Conservation (phyloP, 2,888 invertebrate genomes). For the Mesoligia furuncula region DNA sequence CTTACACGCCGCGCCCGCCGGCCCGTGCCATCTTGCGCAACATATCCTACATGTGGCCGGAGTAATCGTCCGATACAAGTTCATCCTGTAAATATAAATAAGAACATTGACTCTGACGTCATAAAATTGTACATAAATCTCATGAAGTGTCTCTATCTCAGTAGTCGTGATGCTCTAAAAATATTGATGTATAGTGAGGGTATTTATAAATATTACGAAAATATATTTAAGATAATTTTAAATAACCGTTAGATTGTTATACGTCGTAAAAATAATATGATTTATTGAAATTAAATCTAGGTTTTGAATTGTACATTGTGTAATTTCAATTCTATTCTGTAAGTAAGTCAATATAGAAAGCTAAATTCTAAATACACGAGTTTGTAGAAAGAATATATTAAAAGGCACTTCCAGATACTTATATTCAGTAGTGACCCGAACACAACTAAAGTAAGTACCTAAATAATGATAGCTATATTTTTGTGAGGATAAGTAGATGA, state of each 20-base stretch:
- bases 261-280: slow-evolving; percentile 43
- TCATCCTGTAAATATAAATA: slow-evolving; percentile 67
- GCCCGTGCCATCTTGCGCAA: slow-evolving; percentile 61
- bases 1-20: slow-evolving; percentile 47
- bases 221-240: slow-evolving; percentile 48
- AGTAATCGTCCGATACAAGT: slow-evolving; percentile 68
- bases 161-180: slow-evolving; percentile 63
- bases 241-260: slow-evolving; percentile 56
- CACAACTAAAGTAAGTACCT: slow-evolving; percentile 45
- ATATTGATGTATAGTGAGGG: slow-evolving; percentile 62
- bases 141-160: slow-evolving; percentile 58
- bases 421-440: slow-evolving; percentile 53
- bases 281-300: slow-evolving; percentile 33
- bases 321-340: slow-evolving; percentile 62
- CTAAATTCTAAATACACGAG: slow-evolving; percentile 81
- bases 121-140: slow-evolving; percentile 55
- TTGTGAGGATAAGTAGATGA: slow-evolving; percentile 67
- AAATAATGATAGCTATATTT: slow-evolving; percentile 70
- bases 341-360: slow-evolving; percentile 74
- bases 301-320: slow-evolving; percentile 60
- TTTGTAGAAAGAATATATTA: slow-evolving; percentile 49
- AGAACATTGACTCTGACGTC: slow-evolving; percentile 46
- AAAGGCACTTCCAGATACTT: slow-evolving; percentile 55
- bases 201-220: slow-evolving; percentile 57
- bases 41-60: slow-evolving; percentile 75